Evolutionary conservation across 2,888 invertebrate genomes (phyloP).

Genomic region (Folsomia candida): DNA sequence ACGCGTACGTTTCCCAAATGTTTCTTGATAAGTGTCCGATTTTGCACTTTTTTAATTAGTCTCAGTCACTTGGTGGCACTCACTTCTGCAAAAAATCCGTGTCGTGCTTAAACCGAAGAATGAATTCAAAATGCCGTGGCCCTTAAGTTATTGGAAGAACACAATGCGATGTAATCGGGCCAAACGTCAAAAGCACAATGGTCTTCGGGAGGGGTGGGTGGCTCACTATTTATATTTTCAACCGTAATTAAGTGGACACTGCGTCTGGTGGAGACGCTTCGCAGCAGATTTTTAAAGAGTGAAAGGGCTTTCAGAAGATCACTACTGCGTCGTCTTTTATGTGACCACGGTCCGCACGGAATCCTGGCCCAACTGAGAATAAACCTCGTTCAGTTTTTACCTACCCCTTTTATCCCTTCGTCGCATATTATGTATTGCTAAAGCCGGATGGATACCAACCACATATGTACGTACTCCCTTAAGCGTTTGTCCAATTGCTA

Average conservation of each 20-base stretch:
- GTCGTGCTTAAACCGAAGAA: too few relatives aligned
- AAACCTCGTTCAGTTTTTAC: not conserved
- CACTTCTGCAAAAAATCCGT: too few relatives aligned
- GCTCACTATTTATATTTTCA: constrained; percentile 32
- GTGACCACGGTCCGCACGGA: not conserved
- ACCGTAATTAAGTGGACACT: not conserved
- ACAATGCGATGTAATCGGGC: not conserved
- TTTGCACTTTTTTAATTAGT: not conserved
- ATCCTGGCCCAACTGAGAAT: not conserved
- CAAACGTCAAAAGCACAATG: constrained; percentile 23
- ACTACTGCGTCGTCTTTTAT: too few relatives aligned
- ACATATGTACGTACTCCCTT: too few relatives aligned
- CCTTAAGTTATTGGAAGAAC: not conserved
- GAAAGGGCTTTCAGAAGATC: constrained; percentile 11
- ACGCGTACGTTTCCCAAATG: not conserved
- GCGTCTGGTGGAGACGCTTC: not conserved
- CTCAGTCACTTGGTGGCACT: not conserved
- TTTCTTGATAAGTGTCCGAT: not conserved
- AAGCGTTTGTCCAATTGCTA: too few relatives aligned
- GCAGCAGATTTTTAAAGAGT: too few relatives aligned
- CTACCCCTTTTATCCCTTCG: not conserved
- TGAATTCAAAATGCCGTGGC: too few relatives aligned
- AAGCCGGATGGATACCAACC: not conserved
- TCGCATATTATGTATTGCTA: not conserved
- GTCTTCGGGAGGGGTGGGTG: constrained; percentile 25